Conservation (phyloP, 2,113 vertebrate genomes). For the Dasyprocta punctata region DNA sequence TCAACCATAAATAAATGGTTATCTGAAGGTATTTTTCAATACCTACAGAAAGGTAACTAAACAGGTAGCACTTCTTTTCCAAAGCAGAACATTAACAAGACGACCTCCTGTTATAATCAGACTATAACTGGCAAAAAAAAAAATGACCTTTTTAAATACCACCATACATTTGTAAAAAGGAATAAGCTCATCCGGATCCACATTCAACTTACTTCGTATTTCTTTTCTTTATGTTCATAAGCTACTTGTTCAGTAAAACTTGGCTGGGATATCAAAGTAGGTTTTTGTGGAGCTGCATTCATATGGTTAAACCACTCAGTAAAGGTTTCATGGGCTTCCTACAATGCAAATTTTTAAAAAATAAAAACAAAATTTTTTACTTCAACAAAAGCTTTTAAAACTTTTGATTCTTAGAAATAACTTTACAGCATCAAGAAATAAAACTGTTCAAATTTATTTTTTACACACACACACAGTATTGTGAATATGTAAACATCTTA, state of each 20-base stretch:
- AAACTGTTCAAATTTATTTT: constrained; percentile 2
- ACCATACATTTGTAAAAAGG: neutral
- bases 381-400: constrained; percentile 7
- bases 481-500: neutral
- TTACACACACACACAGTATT: neutral
- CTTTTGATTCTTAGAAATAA: constrained; percentile 50
- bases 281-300: constrained; percentile 94
- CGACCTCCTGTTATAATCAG: constrained; percentile 44
- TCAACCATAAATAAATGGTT: constrained; percentile 38
- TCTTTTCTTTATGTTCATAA: constrained; percentile 96
- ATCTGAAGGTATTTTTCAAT: constrained; percentile 57
- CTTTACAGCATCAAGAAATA: constrained; percentile 42
- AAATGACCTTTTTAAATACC: neutral
- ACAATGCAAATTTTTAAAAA: constrained; percentile 61
- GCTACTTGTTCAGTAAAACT: constrained; percentile 97
- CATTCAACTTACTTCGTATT: constrained; percentile 91
- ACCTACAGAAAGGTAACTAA: constrained; percentile 14
- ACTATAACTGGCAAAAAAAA: neutral
- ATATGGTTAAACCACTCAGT: constrained; percentile 98
- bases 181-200: neutral
- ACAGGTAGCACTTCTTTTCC: neutral
- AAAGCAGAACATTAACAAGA: neutral
- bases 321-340: constrained; percentile 99
- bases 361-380: constrained; percentile 13
- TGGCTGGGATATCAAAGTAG: constrained; percentile 89